These are phyloP conservation scores for Lycophotia porphyrea DNA, from an alignment of 2,888 invertebrate species.

Conservation along the genomic window DNA sequence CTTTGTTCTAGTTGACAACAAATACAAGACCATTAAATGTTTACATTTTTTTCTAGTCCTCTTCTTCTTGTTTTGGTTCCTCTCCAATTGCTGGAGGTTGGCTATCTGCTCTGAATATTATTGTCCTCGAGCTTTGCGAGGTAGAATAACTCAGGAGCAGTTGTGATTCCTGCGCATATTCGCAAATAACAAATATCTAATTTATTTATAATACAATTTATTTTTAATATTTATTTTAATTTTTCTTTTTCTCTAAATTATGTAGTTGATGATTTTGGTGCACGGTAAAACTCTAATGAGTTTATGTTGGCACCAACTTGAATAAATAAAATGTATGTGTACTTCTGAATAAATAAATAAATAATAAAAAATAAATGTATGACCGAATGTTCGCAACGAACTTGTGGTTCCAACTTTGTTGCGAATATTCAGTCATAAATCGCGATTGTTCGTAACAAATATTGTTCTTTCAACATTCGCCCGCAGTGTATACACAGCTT, in stretches of 20 bases:
- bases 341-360: too few species aligned
- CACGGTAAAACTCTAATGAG: too few species aligned
- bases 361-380: too few species aligned
- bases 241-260: too few species aligned
- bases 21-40: background rate
- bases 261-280: too few species aligned
- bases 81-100: background rate
- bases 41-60: background rate
- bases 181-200: too few species aligned
- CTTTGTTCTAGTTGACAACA: background rate
- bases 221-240: too few species aligned
- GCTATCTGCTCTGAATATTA: background rate
- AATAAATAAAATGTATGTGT: too few species aligned
- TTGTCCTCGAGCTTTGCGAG: background rate
- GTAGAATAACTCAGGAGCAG: background rate
- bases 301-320: too few species aligned
- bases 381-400: background rate
- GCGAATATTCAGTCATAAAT: background rate
- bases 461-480: background rate
- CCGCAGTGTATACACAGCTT: slow-evolving; percentile 10
- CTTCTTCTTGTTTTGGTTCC: background rate
- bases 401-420: background rate
- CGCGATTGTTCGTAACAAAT: background rate
- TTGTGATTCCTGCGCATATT: background rate
- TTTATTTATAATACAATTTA: too few species aligned